Evolutionary conservation across 2,888 invertebrate genomes (phyloP).

Genomic region (Volucella inanis): DNA sequence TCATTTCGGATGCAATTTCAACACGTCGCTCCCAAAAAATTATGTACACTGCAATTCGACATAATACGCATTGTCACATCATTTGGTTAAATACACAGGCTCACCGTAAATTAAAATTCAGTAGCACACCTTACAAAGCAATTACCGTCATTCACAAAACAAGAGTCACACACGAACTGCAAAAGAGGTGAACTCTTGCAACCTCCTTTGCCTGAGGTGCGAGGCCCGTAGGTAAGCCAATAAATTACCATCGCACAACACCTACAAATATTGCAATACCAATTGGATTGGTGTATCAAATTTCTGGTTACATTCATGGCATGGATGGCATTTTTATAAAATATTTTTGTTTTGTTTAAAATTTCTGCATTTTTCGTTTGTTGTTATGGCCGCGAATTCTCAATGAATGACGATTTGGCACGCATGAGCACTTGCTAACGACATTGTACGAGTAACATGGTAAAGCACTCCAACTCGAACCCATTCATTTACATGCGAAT

Average conservation of each 20-base stretch:
- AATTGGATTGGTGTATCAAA: conserved; percentile 36
- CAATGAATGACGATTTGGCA: conserved; percentile 68
- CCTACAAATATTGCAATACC: conserved; percentile 16
- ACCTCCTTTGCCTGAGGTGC: conserved; percentile 23
- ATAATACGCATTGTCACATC: too few relatives aligned
- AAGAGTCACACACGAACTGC: background rate
- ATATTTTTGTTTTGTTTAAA: conserved; percentile 11
- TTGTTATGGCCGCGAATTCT: conserved; percentile 68
- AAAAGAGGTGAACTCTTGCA: conserved; percentile 39
- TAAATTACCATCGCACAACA: conserved; percentile 36
- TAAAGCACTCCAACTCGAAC: conserved; percentile 26
- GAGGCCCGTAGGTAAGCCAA: background rate
- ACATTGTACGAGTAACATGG: conserved; percentile 38
- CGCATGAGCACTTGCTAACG: conserved; percentile 70
- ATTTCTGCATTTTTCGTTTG: conserved; percentile 33
- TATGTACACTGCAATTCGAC: too few relatives aligned
- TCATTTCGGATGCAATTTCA: too few relatives aligned
- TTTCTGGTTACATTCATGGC: conserved; percentile 59
- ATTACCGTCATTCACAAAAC: conserved; percentile 14
- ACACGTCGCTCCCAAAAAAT: too few relatives aligned
- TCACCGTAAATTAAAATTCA: conserved; percentile 56
- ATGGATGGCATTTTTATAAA: conserved; percentile 44
- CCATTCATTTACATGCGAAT: conserved; percentile 69
- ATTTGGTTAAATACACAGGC: too few relatives aligned
- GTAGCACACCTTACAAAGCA: conserved; percentile 46